Conservation (phyloP, 2,797 vertebrate genomes). For the Pangasius krempfi region DNA sequence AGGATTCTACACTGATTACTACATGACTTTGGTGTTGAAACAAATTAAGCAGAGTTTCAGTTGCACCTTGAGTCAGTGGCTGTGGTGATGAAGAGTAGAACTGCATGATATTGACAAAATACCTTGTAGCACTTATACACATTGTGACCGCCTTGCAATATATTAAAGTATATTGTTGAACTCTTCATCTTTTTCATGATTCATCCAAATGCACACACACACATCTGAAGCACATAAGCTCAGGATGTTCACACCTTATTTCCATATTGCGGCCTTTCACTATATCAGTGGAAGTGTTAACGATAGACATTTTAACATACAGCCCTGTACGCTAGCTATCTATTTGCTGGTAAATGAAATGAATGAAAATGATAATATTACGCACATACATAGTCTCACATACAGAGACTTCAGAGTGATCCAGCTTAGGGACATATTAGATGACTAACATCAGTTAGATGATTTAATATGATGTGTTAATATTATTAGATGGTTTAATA, state of each 20-base stretch:
- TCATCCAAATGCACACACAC: background rate
- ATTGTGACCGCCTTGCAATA: background rate
- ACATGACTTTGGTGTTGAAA: background rate
- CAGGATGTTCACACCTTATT: background rate
- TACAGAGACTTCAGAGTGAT: background rate
- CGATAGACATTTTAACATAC: background rate
- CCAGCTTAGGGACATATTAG: background rate
- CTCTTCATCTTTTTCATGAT: background rate
- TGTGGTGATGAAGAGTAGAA: background rate
- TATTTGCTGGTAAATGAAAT: background rate
- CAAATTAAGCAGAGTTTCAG: background rate
- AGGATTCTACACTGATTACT: background rate
- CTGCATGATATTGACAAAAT: background rate
- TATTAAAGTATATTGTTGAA: background rate
- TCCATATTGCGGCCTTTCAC: background rate
- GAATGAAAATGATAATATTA: background rate
- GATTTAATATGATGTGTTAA: background rate
- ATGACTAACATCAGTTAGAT: slow-evolving; percentile 1
- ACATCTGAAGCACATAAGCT: background rate
- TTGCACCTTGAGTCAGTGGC: background rate
- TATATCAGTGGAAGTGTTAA: background rate
- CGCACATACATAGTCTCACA: background rate
- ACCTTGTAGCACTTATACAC: background rate
- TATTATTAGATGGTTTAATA: no score
- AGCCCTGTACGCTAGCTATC: background rate